Conservation (phyloP, 2,888 invertebrate genomes). For the Epiblema foenella region DNA sequence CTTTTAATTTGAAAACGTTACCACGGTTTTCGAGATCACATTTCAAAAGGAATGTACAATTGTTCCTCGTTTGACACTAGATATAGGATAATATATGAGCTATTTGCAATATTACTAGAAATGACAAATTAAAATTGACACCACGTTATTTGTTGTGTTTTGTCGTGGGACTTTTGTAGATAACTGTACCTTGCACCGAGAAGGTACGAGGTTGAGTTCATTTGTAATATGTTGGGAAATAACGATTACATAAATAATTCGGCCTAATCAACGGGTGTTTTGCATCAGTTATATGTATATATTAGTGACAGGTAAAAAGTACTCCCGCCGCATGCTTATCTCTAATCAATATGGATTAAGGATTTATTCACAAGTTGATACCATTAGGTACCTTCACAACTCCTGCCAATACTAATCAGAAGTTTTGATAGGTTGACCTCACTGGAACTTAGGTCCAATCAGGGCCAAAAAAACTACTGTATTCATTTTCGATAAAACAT, state of each 20-base stretch:
- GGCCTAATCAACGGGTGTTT: not conserved
- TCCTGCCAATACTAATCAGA: not conserved
- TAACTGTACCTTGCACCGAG: no score
- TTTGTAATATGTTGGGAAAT: not conserved
- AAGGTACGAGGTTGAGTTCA: no score
- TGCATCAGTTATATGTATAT: not conserved
- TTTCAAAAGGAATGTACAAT: no score
- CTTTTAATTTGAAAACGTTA: no score
- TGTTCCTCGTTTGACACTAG: no score
- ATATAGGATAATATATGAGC: no score
- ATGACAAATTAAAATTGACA: no score
- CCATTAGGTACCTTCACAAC: not conserved
- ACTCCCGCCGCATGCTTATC: conserved; percentile 2
- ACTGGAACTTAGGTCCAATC: not conserved
- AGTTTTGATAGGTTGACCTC: not conserved
- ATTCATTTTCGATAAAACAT: no score
- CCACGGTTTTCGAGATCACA: no score
- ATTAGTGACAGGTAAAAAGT: not conserved
- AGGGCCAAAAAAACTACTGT: not conserved
- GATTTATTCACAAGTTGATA: not conserved
- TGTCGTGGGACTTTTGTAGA: no score
- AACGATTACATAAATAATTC: not conserved
- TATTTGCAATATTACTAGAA: no score
- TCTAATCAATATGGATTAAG: conserved; percentile 5
- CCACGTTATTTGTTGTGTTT: no score